Evolutionary conservation across 1,140 invertebrate genomes (phyloP), one percentile per base, ranked within the genome.

Genomic region (Triops cancriformis): DNA sequence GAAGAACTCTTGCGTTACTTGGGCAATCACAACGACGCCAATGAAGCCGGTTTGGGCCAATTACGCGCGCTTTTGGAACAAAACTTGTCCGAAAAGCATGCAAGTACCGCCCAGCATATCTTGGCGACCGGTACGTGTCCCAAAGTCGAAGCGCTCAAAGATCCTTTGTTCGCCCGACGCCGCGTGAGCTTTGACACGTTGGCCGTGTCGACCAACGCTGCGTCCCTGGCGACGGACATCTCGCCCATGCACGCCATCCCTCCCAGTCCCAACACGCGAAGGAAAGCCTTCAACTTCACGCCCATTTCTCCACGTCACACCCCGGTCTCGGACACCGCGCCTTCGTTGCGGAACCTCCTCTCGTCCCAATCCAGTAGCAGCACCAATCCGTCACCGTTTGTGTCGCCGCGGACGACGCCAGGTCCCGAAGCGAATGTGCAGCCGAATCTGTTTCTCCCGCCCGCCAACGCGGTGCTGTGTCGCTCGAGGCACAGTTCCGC

Each of bases 211-310:
- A 74, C 37, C 12, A 51, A 72, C 26, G 26, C 79, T 14, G 74
- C 73, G 2, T 43, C 51, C 18, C 23, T 64, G 51, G 51, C 23
- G 6, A 1, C 51, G 6, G 51, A 64, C 6, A 64, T 23, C 26
- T 41, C 37, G n/a, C 37, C 45, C 2, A 26, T 43, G 75, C 37
- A 76, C 42, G 75, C 83, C 23, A 85, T 87, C 23, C 88, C 88
- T 9, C 87, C 87, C 80, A 87, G 89, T 84, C 88, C 89, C 1
- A 89, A 89, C 81, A 88, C 88, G 12, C 86, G 92, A 80, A 86
- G 91, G 64, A 90, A 91, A 81, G 91, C 91, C 82, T 94, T 93
- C 83, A 93, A 90, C 83, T 95, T 95, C 82, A 91, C 91, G 7
- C 92, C 92, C 0, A 94, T 94, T 80, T 93, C 92, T 28, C 92